Evolutionary conservation across 2,113 vertebrate genomes (phyloP).

Genomic region (Chloropsis cyanopogon): DNA sequence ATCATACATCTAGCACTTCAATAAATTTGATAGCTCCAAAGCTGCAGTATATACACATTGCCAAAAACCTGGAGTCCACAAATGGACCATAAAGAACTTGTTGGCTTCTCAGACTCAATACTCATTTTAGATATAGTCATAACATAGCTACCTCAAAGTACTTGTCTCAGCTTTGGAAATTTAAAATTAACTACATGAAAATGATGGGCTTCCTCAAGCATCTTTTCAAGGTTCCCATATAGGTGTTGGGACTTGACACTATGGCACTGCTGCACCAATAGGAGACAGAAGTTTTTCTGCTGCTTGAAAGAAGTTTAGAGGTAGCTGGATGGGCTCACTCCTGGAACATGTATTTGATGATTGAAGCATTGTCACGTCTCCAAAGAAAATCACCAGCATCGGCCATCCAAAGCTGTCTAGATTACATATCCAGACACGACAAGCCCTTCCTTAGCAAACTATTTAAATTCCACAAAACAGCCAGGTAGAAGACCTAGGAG

Average conservation of each 20-base stretch:
- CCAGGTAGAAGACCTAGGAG: not conserved
- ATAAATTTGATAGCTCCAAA: not conserved
- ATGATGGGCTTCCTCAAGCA: not conserved
- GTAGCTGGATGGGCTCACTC: not conserved
- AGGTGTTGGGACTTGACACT: not conserved
- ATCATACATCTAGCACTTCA: not conserved
- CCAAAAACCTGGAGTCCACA: not conserved
- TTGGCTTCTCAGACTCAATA: not conserved
- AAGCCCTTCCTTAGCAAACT: not conserved
- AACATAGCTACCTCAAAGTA: not conserved
- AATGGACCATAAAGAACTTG: not conserved
- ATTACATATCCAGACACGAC: not conserved
- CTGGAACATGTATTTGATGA: not conserved
- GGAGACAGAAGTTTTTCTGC: not conserved
- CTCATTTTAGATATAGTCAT: not conserved
- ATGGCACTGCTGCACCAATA: not conserved
- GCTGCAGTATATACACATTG: not conserved
- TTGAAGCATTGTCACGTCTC: rapidly evolving
- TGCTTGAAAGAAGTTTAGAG: not conserved
- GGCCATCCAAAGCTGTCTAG: not conserved
- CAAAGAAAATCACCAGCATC: not conserved
- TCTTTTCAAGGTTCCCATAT: not conserved
- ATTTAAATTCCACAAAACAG: not conserved
- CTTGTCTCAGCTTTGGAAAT: not conserved
- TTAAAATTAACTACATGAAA: not conserved